Conservation (phyloP, 2,113 vertebrate genomes). For the Pipra filicauda region DNA sequence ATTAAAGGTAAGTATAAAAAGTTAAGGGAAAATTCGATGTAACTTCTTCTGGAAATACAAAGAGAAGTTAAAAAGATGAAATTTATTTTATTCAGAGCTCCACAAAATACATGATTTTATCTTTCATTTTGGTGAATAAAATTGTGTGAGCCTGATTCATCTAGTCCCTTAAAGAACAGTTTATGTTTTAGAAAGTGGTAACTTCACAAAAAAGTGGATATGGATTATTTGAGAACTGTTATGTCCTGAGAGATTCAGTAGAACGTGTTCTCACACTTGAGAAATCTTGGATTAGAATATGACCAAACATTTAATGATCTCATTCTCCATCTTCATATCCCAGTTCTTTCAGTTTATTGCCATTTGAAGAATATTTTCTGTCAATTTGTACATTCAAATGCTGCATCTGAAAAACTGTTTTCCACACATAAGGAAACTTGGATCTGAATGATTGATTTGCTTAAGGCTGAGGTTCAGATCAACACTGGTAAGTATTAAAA, state of each 20-base stretch:
- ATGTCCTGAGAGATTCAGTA: background rate
- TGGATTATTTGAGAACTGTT: background rate
- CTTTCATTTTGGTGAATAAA: background rate
- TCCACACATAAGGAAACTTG: background rate
- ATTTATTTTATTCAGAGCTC: background rate
- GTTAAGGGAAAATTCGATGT: background rate
- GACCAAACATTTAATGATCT: background rate
- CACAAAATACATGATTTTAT: background rate
- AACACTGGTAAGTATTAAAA: background rate
- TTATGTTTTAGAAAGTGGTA: background rate
- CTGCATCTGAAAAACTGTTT: background rate
- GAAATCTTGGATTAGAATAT: background rate
- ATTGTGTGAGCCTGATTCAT: background rate
- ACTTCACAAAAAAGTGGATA: background rate
- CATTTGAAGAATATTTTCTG: background rate
- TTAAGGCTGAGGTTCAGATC: background rate
- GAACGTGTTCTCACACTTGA: background rate
- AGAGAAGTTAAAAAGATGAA: background rate
- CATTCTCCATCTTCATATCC: background rate
- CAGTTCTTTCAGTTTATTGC: background rate
- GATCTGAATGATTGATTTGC: background rate
- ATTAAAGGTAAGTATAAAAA: background rate
- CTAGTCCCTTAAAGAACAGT: background rate
- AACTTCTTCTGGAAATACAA: background rate
- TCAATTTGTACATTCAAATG: background rate